phyloP scores from a whole-genome alignment of 2,888 invertebrate genomes.

The Napeogenes inachia region DNA sequence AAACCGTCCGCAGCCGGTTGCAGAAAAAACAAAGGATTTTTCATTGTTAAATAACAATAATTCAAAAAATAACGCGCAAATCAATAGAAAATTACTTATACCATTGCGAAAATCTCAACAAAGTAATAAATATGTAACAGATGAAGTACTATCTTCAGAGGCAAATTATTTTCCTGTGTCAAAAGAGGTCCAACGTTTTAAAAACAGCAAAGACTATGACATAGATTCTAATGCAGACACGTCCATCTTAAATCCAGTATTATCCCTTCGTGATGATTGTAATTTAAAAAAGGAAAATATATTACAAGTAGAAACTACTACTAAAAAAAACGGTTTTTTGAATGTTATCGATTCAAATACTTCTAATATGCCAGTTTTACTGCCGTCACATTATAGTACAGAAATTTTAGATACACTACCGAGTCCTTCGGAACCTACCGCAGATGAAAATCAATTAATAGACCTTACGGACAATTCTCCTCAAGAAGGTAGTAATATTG shows the following conservation, averaged over 20 bases:
- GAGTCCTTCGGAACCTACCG: slow-evolving; percentile 15
- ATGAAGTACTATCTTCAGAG: too few species aligned
- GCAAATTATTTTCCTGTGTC: not conserved
- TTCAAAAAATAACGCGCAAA: too few species aligned
- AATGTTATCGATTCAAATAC: not conserved
- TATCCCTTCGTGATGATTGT: not conserved
- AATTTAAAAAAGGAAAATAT: not conserved
- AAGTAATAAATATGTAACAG: too few species aligned
- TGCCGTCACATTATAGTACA: not conserved
- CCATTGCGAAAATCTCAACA: too few species aligned
- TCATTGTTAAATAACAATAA: not conserved
- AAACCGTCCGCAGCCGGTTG: not conserved
- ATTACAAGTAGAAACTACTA: not conserved
- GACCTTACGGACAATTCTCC: not conserved
- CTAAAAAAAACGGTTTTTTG: not conserved
- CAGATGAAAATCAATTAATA: not conserved
- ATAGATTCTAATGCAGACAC: not conserved
- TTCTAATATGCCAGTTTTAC: not conserved
- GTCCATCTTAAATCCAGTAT: not conserved
- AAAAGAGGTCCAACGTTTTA: not conserved
- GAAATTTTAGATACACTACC: slow-evolving; percentile 10
- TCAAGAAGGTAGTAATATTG: too few species aligned
- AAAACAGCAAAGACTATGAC: not conserved
- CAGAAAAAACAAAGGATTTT: not conserved
- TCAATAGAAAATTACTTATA: too few species aligned